These are phyloP conservation scores for Rhinolophus sinicus DNA, from an alignment of 2,113 vertebrate genomes.

Conservation along the genomic window DNA sequence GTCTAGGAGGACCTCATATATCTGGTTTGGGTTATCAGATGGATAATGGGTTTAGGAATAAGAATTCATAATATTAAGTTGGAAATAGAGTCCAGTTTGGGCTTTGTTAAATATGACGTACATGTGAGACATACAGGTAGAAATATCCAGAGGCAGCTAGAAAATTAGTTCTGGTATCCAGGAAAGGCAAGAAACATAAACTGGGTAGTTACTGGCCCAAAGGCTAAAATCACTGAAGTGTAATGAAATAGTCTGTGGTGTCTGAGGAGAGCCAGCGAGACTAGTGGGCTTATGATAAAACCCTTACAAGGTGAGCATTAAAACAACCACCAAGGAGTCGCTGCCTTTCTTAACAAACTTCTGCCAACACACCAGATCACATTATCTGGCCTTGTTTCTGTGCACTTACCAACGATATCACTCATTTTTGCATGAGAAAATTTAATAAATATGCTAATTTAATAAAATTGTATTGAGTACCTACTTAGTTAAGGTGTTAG, in stretches of 20 bases:
- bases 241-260: neutral
- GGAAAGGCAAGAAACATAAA: constrained; percentile 1
- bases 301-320: neutral
- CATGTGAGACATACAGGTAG: neutral
- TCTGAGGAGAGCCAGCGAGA: neutral
- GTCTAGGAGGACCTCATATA: neutral
- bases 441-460: constrained; percentile 32
- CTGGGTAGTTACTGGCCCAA: neutral
- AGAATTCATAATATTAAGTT: neutral
- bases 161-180: neutral
- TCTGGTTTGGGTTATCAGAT: neutral
- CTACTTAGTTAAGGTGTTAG: constrained; percentile 10
- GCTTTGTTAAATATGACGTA: neutral
- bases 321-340: neutral
- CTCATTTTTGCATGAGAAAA: neutral
- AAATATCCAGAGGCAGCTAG: neutral
- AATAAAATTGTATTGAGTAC: neutral
- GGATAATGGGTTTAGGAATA: neutral
- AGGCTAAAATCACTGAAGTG: neutral
- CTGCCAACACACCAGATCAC: neutral
- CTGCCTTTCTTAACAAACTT: neutral
- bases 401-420: neutral
- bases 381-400: neutral
- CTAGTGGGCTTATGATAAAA: neutral
- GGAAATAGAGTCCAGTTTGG: neutral